These are phyloP conservation scores for Cephus pulcher DNA, from an alignment of 2,888 invertebrate genomes.

Conservation along the genomic window DNA sequence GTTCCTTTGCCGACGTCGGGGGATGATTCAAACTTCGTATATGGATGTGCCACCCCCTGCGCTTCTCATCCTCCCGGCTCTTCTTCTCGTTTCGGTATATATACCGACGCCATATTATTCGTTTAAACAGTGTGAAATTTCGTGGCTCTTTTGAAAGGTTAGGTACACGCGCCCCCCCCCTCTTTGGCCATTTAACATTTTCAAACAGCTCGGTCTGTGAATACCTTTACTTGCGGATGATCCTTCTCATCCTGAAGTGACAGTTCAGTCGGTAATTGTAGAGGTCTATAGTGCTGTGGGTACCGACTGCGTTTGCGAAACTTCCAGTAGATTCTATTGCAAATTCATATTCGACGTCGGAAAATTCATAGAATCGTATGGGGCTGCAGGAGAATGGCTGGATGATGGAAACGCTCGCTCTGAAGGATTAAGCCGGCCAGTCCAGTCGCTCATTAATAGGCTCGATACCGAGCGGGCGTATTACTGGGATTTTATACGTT, in stretches of 20 bases:
- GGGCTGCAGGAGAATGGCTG: background rate
- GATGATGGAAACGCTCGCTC: background rate
- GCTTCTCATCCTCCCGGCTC: background rate
- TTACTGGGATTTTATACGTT: conserved; percentile 45
- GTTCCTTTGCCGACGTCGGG: conserved; percentile 37
- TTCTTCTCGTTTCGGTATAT: background rate
- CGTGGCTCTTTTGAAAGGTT: background rate
- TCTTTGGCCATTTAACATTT: background rate
- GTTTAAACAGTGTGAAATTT: conserved; percentile 25
- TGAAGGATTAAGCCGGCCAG: background rate
- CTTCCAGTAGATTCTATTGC: background rate
- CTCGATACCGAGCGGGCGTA: background rate
- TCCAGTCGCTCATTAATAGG: background rate
- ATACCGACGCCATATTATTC: conserved; percentile 18
- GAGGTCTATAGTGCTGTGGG: background rate
- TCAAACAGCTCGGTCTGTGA: background rate
- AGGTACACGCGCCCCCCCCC: background rate
- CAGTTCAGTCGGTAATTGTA: background rate
- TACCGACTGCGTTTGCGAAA: background rate
- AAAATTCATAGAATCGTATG: background rate
- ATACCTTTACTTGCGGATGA: background rate
- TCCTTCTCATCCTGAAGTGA: background rate
- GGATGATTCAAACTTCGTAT: conserved; percentile 35
- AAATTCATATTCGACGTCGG: background rate
- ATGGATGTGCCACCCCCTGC: conserved; percentile 2